These are phyloP conservation scores for Bruchidius siliquastri DNA, from an alignment of 2,888 invertebrate genomes.

Conservation along the genomic window DNA sequence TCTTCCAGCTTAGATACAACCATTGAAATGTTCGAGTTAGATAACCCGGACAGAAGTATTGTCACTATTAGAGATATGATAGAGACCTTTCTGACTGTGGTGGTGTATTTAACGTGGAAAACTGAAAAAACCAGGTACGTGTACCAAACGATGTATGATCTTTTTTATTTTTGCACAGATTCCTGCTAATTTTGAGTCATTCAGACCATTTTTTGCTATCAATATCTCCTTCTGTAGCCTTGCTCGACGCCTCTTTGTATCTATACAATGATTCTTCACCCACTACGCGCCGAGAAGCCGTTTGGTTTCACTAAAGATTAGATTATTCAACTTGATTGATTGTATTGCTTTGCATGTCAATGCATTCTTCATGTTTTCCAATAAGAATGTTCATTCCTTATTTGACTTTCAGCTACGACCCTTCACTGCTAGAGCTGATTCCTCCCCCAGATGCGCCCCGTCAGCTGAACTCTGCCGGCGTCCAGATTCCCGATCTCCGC, in stretches of 20 bases:
- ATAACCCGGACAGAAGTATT: conserved; percentile 34
- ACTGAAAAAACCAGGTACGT: conserved; percentile 34
- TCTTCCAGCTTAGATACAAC: conserved; percentile 51
- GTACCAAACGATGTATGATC: too few species aligned
- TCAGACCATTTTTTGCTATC: too few species aligned
- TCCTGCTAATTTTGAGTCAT: too few species aligned
- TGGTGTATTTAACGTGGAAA: conserved; percentile 48
- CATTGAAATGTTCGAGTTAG: conserved; percentile 49
- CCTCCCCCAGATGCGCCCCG: conserved; percentile 26
- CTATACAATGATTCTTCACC: too few species aligned
- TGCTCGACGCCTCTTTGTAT: too few species aligned
- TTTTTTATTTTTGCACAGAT: too few species aligned
- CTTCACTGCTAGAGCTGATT: conserved; percentile 35
- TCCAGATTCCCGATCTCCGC: conserved; percentile 44
- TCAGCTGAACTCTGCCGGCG: conserved; percentile 18
- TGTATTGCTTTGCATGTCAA: not conserved
- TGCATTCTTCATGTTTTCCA: not conserved
- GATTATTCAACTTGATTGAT: too few species aligned
- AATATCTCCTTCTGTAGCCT: too few species aligned
- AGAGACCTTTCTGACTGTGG: conserved; percentile 51
- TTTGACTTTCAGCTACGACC: conserved; percentile 34
- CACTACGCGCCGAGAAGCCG: too few species aligned
- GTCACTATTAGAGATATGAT: conserved; percentile 47
- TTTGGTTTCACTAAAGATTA: too few species aligned
- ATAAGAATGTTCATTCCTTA: not conserved